Evolutionary conservation across 2,797 vertebrate species (phyloP).

Genomic region (Microctenopoma stevenorrisi): DNA sequence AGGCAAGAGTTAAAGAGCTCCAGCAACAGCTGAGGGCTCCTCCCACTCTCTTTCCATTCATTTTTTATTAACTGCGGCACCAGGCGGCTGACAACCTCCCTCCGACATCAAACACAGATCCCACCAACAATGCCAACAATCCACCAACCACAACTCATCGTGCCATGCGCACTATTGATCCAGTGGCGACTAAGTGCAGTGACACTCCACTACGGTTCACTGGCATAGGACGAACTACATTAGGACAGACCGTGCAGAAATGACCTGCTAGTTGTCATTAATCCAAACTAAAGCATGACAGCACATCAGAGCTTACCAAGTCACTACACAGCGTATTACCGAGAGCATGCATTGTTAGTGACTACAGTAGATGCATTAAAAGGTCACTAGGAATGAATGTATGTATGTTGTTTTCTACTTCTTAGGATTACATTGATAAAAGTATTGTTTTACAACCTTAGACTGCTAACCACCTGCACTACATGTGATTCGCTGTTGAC

Average conservation of each 20-base stretch:
- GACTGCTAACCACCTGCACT: neutral
- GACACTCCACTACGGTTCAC: conserved; percentile 2
- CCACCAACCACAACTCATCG: conserved; percentile 19
- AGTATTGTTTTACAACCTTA: neutral
- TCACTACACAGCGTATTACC: conserved; percentile 4
- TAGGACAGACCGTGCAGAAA: conserved; percentile 11
- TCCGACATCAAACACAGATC: conserved; percentile 52
- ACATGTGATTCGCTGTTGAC: neutral
- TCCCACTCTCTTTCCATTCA: conserved; percentile 75
- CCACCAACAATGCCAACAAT: conserved; percentile 36
- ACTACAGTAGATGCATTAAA: conserved; percentile 1
- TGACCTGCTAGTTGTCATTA: conserved; percentile 22
- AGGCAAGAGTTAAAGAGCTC: conserved; percentile 73
- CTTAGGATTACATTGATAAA: conserved; percentile 3
- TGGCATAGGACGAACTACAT: neutral
- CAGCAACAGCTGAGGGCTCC: conserved; percentile 73
- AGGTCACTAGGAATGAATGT: neutral
- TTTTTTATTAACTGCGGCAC: conserved; percentile 87
- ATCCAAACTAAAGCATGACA: conserved; percentile 31
- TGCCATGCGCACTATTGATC: conserved; percentile 34
- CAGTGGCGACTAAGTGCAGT: conserved; percentile 1
- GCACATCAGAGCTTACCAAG: neutral
- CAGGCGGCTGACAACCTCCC: conserved; percentile 59
- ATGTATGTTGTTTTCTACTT: conserved; percentile 13
- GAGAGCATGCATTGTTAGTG: neutral